Evolutionary conservation across 2,797 vertebrate species (phyloP).

Genomic region (Sphaeramia orbicularis): DNA sequence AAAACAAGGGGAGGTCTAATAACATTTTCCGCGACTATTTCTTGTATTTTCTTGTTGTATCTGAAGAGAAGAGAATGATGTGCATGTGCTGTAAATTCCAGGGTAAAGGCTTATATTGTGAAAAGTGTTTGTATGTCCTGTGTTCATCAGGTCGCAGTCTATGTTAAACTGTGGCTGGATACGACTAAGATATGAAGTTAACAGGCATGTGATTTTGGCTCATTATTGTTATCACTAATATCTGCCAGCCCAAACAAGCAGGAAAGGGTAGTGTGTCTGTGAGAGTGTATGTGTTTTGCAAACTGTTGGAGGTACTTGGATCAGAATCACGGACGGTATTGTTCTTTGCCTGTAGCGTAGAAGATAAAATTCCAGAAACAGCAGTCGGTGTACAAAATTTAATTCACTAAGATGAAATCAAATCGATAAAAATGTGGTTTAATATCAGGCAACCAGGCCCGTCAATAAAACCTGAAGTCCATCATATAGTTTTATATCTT

Average conservation of each 20-base stretch:
- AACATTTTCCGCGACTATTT: too few relatives aligned
- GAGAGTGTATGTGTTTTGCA: conserved; percentile 39
- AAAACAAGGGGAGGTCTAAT: too few relatives aligned
- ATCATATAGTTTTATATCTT: conserved; percentile 32
- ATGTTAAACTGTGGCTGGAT: conserved; percentile 27
- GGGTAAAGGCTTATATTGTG: conserved; percentile 7
- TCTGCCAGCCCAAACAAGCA: conserved; percentile 52
- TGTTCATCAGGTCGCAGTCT: conserved; percentile 9
- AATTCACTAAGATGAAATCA: conserved; percentile 63
- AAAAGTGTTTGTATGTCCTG: conserved; percentile 9
- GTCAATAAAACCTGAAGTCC: conserved; percentile 38
- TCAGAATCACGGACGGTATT: conserved; percentile 50
- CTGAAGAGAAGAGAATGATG: too few relatives aligned
- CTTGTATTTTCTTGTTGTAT: too few relatives aligned
- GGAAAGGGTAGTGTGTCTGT: conserved; percentile 14
- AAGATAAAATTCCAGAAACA: conserved; percentile 71
- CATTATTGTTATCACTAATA: conserved; percentile 46
- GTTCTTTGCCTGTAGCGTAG: conserved; percentile 56
- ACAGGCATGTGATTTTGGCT: conserved; percentile 30
- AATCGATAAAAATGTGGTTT: conserved; percentile 42
- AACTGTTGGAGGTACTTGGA: conserved; percentile 59
- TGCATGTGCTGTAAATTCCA: conserved; percentile 43
- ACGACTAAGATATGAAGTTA: conserved; percentile 24
- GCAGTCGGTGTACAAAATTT: conserved; percentile 52
- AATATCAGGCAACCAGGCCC: conserved; percentile 34